Conservation (phyloP, 2,888 invertebrate species). For the Anthophora plumipes region DNA sequence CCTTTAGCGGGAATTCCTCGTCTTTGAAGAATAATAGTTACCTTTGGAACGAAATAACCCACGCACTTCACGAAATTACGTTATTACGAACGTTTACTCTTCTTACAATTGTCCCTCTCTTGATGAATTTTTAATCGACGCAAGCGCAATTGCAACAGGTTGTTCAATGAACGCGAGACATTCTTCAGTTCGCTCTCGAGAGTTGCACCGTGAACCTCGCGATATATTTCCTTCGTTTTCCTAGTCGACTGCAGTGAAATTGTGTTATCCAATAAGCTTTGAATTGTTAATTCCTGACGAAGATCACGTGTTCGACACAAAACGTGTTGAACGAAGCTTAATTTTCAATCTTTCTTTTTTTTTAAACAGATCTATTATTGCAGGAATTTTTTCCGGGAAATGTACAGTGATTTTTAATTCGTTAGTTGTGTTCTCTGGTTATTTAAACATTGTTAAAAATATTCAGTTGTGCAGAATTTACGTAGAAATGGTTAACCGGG, state of each 20-base stretch:
- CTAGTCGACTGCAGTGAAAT: no score
- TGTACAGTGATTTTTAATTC: no score
- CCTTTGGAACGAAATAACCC: not conserved
- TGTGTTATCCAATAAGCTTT: no score
- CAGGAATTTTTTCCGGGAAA: no score
- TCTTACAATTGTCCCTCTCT: not conserved
- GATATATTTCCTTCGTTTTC: not conserved
- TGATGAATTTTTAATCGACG: slow-evolving; percentile 14
- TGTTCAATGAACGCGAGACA: not conserved
- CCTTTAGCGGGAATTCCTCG: not conserved
- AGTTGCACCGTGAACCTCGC: not conserved
- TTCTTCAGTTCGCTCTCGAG: slow-evolving; percentile 9
- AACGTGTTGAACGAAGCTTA: no score
- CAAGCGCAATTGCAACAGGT: slow-evolving; percentile 11
- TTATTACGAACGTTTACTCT: not conserved
- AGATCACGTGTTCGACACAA: not conserved
- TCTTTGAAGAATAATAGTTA: not conserved
- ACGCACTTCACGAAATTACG: not conserved
- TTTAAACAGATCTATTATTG: no score
- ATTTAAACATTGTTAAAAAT: no score
- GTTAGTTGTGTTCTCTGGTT: no score
- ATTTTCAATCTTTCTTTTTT: no score
- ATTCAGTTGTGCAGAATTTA: no score
- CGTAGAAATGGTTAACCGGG: no score
- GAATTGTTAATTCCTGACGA: not conserved